Percentiles rank a stretch among this genome's conserved stretches.
Conservation (phyloP, 2,797 vertebrate genomes). For the Falco concolor region DNA sequence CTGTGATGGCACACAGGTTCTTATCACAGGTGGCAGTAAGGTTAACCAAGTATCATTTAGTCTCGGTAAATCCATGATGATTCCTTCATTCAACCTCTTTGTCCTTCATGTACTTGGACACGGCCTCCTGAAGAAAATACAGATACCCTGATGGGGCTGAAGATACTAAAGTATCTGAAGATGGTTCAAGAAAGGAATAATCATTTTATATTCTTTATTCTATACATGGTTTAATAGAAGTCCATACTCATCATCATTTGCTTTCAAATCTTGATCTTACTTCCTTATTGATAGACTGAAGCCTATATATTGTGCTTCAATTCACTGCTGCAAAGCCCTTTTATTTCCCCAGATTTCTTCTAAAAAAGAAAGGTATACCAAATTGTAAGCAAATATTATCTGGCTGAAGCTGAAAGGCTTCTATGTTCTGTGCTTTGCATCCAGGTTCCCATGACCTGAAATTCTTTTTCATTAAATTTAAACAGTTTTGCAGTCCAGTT, state of each 20-base stretch:
- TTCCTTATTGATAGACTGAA: not conserved
- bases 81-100: not conserved
- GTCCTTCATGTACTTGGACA: not conserved
- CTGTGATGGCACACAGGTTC: not conserved
- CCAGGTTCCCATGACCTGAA: not conserved
- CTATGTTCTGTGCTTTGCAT: not conserved
- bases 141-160: not conserved
- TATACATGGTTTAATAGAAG: not conserved
- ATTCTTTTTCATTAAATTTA: not conserved
- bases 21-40: not conserved
- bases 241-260: not conserved
- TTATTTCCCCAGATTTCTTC: not conserved
- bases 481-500: not conserved
- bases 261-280: not conserved
- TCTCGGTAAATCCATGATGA: not conserved
- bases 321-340: not conserved
- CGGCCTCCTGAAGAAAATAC: not conserved
- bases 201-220: not conserved
- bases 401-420: not conserved
- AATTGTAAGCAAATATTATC: not conserved
- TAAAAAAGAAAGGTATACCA: not conserved
- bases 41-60: not conserved
- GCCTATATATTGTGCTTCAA: not conserved
- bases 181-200: not conserved
- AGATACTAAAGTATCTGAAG: not conserved